Evolutionary conservation across 2,888 invertebrate species (phyloP).

Genomic region (Invenusta paracnida): DNA sequence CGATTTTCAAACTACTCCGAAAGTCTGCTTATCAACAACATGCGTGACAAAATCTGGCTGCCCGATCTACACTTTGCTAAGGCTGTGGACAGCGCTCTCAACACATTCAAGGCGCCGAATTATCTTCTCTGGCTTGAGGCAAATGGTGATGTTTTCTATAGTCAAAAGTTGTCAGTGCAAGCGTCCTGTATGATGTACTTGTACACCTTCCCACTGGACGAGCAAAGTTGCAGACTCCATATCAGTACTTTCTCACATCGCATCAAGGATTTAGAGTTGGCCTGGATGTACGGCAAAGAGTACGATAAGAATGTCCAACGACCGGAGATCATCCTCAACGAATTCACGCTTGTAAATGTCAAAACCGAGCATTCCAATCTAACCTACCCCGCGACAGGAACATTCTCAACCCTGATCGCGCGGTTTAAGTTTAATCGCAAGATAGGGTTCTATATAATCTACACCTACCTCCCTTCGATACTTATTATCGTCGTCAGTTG

Average conservation of each 20-base stretch:
- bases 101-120: not conserved
- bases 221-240: not conserved
- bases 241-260: constrained; percentile 19
- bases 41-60: not conserved
- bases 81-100: not conserved
- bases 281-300: constrained; percentile 19
- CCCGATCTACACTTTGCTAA: not conserved
- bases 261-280: constrained; percentile 1
- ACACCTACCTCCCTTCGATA: constrained; percentile 38
- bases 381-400: constrained; percentile 24
- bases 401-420: not conserved
- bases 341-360: not conserved
- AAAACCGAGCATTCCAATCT: not conserved
- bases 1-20: not conserved
- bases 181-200: constrained; percentile 13
- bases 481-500: constrained; percentile 34
- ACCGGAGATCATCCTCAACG: constrained; percentile 15
- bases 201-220: constrained; percentile 32
- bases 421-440: constrained; percentile 5
- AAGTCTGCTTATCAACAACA: not conserved
- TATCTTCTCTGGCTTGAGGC: not conserved
- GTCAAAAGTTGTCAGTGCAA: not conserved
- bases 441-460: constrained; percentile 38
- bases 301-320: not conserved
- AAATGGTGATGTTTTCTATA: not conserved